phyloP scores from a whole-genome alignment of 2,113 vertebrate species.

The Sebastes schlegelii region DNA sequence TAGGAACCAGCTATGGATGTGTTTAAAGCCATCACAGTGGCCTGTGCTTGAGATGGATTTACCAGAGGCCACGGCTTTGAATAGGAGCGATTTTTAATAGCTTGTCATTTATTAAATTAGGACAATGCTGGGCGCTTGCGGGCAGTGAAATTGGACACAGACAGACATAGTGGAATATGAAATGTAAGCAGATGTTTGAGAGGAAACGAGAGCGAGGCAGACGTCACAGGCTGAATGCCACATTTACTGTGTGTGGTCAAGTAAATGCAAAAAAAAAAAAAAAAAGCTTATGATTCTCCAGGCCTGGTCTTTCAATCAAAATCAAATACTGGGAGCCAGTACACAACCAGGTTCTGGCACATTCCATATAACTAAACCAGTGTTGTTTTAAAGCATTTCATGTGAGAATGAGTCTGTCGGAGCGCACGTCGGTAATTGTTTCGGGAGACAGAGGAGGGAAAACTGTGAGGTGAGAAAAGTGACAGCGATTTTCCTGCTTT shows the following conservation, averaged over 20 bases:
- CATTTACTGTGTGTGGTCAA: slow-evolving; percentile 83
- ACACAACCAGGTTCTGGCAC: slow-evolving; percentile 33
- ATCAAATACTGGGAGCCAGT: slow-evolving; percentile 43
- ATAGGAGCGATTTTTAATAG: slow-evolving; percentile 79
- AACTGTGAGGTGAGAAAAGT: slow-evolving; percentile 66
- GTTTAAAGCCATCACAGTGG: slow-evolving; percentile 72
- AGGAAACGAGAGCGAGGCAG: slow-evolving; percentile 46
- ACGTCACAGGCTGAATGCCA: slow-evolving; percentile 70
- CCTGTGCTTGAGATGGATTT: slow-evolving; percentile 70
- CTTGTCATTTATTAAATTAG: slow-evolving; percentile 84
- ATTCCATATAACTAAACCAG: slow-evolving; percentile 19
- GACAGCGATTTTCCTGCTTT: slow-evolving; percentile 64
- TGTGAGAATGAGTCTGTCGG: slow-evolving; percentile 63
- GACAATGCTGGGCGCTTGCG: slow-evolving; percentile 78
- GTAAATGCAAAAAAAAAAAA: slow-evolving; percentile 39
- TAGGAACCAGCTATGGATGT: slow-evolving; percentile 72
- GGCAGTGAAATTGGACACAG: slow-evolving; percentile 77
- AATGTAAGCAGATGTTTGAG: slow-evolving; percentile 80
- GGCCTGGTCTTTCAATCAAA: slow-evolving; percentile 77
- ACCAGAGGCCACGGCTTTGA: slow-evolving; percentile 76
- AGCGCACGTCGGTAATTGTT: slow-evolving; percentile 54
- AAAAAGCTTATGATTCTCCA: slow-evolving; percentile 47
- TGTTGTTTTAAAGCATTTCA: slow-evolving; percentile 55
- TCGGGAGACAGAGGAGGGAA: slow-evolving; percentile 62
- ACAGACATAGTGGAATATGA: slow-evolving; percentile 79